phyloP scores from a whole-genome alignment of 2,113 vertebrate genomes.

The Trogon melanurus region DNA sequence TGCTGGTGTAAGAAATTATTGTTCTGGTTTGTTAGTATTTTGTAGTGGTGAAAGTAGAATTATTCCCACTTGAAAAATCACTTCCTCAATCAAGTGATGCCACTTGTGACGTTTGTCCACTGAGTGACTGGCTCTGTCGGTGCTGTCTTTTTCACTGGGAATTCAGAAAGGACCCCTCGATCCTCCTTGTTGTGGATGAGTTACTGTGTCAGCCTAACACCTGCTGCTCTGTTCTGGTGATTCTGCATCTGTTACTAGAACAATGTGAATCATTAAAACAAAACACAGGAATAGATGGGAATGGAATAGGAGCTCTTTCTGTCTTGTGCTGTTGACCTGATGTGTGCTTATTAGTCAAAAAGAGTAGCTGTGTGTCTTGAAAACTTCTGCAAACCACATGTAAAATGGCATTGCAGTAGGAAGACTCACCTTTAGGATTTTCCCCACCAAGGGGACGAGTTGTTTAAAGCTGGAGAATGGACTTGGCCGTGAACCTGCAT shows the following conservation, averaged over 20 bases:
- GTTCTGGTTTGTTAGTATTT: background rate
- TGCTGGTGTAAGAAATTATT: background rate
- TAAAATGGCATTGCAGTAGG: background rate
- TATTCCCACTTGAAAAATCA: background rate
- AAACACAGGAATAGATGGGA: background rate
- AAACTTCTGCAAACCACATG: background rate
- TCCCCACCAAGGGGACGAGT: background rate
- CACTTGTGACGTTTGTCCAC: background rate
- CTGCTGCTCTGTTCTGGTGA: background rate
- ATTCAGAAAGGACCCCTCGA: fast-evolving
- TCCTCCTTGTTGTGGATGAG: background rate
- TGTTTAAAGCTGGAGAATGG: background rate
- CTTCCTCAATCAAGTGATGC: background rate
- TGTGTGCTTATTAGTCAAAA: background rate
- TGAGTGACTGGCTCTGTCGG: background rate
- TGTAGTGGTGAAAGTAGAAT: background rate
- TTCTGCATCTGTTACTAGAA: background rate
- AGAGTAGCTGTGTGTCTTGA: background rate
- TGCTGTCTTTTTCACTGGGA: background rate
- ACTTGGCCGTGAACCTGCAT: background rate
- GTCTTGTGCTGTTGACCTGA: background rate
- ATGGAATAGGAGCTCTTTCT: background rate
- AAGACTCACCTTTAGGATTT: fast-evolving
- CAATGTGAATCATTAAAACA: fast-evolving
- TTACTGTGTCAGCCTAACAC: background rate